Conservation (phyloP, 2,888 invertebrate species). For the Drosophila limbata region DNA sequence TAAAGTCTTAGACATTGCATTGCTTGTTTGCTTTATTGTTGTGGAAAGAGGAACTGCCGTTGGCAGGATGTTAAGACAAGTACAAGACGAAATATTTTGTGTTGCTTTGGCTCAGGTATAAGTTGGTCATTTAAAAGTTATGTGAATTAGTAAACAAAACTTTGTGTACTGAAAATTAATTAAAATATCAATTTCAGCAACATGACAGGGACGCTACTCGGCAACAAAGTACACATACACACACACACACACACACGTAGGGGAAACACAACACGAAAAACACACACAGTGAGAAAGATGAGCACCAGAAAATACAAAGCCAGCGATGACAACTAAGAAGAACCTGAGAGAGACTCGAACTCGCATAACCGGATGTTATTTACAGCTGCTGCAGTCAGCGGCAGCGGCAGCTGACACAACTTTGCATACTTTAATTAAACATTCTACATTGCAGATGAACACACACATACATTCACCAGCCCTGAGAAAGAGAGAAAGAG, state of each 20-base stretch:
- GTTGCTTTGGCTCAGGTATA: slow-evolving; percentile 44
- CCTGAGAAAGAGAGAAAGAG: not conserved
- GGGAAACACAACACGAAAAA: slow-evolving; percentile 22
- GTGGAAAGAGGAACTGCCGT: slow-evolving; percentile 24
- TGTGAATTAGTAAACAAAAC: slow-evolving; percentile 41
- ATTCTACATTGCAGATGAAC: slow-evolving; percentile 58
- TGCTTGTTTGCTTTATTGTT: slow-evolving; percentile 6
- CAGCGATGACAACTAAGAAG: slow-evolving; percentile 47
- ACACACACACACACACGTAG: slow-evolving; percentile 16
- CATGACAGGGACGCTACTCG: slow-evolving; percentile 54
- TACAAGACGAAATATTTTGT: slow-evolving; percentile 26
- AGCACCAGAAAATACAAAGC: slow-evolving; percentile 28
- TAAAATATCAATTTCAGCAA: slow-evolving; percentile 74
- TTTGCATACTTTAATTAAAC: slow-evolving; percentile 76
- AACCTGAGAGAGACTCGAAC: slow-evolving; percentile 33
- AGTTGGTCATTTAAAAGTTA: slow-evolving; percentile 71
- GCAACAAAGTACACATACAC: slow-evolving; percentile 31
- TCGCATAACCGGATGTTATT: slow-evolving; percentile 67
- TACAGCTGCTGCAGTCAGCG: slow-evolving; percentile 60
- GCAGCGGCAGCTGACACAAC: slow-evolving; percentile 63
- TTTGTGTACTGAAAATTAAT: slow-evolving; percentile 65
- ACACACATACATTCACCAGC: slow-evolving; percentile 18
- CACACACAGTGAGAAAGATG: slow-evolving; percentile 9
- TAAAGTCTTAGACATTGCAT: not conserved
- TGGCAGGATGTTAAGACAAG: slow-evolving; percentile 50